Evolutionary conservation across 2,888 invertebrate genomes (phyloP).

Genomic region (Diogma glabrata): DNA sequence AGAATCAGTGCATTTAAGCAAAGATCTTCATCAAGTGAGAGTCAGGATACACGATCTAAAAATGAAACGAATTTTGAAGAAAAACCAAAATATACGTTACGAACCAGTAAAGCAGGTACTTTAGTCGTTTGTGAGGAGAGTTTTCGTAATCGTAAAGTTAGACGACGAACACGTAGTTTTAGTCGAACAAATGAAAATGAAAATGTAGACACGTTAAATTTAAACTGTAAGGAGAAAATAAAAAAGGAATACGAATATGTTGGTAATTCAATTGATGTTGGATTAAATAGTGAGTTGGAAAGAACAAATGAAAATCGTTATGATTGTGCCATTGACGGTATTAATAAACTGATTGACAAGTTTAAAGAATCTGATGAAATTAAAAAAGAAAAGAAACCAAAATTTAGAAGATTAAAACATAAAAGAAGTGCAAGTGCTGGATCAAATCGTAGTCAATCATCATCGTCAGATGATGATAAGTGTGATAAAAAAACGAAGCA

Average conservation of each 20-base stretch:
- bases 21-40: slow-evolving; percentile 30
- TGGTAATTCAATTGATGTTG: neutral
- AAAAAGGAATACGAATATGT: neutral
- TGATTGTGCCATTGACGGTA: no score
- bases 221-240: neutral
- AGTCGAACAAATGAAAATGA: neutral
- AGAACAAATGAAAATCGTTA: no score
- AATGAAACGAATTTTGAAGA: neutral
- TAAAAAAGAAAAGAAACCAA: no score
- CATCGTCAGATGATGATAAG: no score
- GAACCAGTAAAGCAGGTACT: slow-evolving; percentile 43
- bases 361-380: no score
- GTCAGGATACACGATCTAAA: slow-evolving; percentile 20
- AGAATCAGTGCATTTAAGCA: slow-evolving; percentile 31
- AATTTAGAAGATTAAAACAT: no score
- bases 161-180: slow-evolving; percentile 24
- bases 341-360: no score
- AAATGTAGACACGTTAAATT: neutral
- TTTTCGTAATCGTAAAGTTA: slow-evolving; percentile 28
- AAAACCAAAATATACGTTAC: slow-evolving; percentile 35
- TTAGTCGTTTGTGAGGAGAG: slow-evolving; percentile 41
- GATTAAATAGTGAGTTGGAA: no score
- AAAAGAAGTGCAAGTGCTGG: no score
- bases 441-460: no score
- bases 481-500: no score